These are phyloP conservation scores for Tuberolachnus salignus DNA, from an alignment of 2,888 invertebrate genomes.

Conservation along the genomic window DNA sequence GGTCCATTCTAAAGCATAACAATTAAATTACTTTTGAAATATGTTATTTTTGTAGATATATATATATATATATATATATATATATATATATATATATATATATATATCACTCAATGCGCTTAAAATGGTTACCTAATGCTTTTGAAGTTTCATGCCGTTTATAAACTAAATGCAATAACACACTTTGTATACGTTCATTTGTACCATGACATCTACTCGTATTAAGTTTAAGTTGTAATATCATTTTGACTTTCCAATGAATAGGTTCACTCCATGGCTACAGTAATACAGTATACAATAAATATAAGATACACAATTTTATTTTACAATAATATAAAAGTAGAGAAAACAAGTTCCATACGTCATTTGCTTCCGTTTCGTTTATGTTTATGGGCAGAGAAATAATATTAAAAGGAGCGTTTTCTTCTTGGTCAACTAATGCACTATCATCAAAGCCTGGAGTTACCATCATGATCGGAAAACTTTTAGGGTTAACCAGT, in stretches of 20 bases:
- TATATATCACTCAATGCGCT: background rate
- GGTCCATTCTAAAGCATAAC: conserved; percentile 59
- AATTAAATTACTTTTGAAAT: background rate
- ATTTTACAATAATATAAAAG: background rate
- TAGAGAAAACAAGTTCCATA: background rate
- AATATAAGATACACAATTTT: background rate
- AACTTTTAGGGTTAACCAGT: conserved; percentile 42
- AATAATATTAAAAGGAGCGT: conserved; percentile 51
- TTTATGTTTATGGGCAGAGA: conserved; percentile 58
- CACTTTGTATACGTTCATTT: conserved; percentile 46
- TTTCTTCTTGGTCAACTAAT: conserved; percentile 42
- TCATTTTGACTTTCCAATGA: conserved; percentile 59
- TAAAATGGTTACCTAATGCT: conserved; percentile 27
- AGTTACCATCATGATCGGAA: conserved; percentile 48
- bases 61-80: background rate
- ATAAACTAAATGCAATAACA: conserved; percentile 47
- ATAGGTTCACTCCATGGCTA: conserved; percentile 60
- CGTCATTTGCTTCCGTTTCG: conserved; percentile 60
- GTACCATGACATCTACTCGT: conserved; percentile 38
- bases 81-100: no score
- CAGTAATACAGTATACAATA: background rate
- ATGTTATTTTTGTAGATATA: background rate
- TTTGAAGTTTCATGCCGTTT: conserved; percentile 44
- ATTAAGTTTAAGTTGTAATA: conserved; percentile 59
- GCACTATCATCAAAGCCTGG: conserved; percentile 52